Evolutionary conservation across 2,797 vertebrate species (phyloP), one percentile per base, ranked within the genome.

Genomic region (Coluber constrictor): DNA sequence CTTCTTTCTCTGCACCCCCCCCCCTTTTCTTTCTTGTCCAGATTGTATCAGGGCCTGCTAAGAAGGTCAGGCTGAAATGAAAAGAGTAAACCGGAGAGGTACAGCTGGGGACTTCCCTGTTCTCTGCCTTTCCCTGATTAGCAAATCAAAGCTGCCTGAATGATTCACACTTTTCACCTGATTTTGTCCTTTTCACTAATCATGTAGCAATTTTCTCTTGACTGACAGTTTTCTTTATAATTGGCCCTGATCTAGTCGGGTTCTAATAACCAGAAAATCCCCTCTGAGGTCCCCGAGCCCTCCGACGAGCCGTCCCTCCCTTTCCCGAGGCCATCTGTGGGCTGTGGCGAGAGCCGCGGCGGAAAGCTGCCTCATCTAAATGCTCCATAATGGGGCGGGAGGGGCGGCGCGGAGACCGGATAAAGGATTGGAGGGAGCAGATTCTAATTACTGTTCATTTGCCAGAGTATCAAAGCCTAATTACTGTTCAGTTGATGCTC

Each of bases 151-250:
- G 99, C 98, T 98, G 98, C 98, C 98, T 98, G 98, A 98, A 98
- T 99, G 98, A 99, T 98, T 98, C 98, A 98, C 99, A 99, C 98
- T 98, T 98, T 98, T 99, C 99, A 99, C 99, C 99, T 99, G 99
- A 99, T 99, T 99, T 99, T 99, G 98, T 99, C 98, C 98, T 99
- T 99, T 98, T 98, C 98, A 98, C 98, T 99, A 99, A 99, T 99
- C 98, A 99, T 99, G 98, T 98, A 98, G 98, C 98, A 98, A 99
- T 99, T 99, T 99, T 98, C 98, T 98, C 98, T 98, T 99, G 99
- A 99, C 99, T 99, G 99, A 99, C 99, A 99, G 98, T 99, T 99
- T 99, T 99, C 99, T 99, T 99, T 99, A 99, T 99, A 99, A 99
- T 99, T 99, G 99, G 99, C 98, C 98, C 99, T 99, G 99, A 99